phyloP scores from a whole-genome alignment of 2,888 invertebrate species.

The Nycteola revayana region DNA sequence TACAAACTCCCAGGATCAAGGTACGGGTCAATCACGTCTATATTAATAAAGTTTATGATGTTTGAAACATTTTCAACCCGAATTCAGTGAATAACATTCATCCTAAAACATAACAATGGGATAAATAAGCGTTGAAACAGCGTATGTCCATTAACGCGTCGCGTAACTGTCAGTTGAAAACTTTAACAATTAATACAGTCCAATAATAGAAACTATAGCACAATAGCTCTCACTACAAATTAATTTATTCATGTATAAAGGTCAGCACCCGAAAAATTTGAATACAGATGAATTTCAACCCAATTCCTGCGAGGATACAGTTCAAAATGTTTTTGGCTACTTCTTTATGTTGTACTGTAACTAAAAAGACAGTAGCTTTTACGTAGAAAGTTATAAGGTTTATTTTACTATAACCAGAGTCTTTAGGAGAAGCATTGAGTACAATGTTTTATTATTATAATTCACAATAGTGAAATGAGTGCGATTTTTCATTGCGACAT shows the following conservation, averaged over 20 bases:
- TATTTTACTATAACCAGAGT: constrained; percentile 18
- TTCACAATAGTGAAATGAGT: constrained; percentile 46
- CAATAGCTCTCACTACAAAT: constrained; percentile 69
- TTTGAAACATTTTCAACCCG: constrained; percentile 38
- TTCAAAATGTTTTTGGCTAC: constrained; percentile 22
- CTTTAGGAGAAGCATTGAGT: constrained; percentile 20
- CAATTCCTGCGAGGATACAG: constrained; percentile 18
- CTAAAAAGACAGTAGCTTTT: constrained; percentile 14
- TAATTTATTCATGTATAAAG: constrained; percentile 71
- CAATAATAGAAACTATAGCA: constrained; percentile 75
- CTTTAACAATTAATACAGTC: constrained; percentile 71
- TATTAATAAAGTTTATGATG: constrained; percentile 45
- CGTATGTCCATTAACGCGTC: constrained; percentile 65
- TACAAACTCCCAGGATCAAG: constrained; percentile 2
- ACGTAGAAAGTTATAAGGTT: constrained; percentile 9
- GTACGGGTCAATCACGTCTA: constrained; percentile 43
- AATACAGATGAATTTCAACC: constrained; percentile 28
- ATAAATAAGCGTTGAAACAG: constrained; percentile 66
- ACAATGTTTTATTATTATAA: constrained; percentile 27
- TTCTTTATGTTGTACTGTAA: constrained; percentile 4
- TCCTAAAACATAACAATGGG: constrained; percentile 62
- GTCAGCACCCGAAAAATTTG: constrained; percentile 55
- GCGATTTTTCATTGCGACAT: constrained; percentile 54
- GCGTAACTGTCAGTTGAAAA: constrained; percentile 65
- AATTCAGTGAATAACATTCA: constrained; percentile 46